phyloP scores from a whole-genome alignment of 2,888 invertebrate genomes.

The Miltochrista miniata region DNA sequence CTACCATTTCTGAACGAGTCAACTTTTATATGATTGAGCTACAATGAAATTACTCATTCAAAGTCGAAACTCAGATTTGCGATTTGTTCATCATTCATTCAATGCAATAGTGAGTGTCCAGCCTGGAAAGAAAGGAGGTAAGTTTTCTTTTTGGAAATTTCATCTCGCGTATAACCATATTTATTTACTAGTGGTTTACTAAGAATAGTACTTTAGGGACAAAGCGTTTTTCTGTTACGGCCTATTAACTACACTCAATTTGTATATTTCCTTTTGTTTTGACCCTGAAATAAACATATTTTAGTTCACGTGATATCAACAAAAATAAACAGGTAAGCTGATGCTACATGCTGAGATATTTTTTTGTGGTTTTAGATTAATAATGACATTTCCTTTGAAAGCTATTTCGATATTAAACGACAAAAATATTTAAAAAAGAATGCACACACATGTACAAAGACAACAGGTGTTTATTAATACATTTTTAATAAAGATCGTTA shows the following conservation, averaged over 20 bases:
- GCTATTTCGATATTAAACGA: background rate
- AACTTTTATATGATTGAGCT: no score
- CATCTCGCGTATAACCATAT: conserved; percentile 7
- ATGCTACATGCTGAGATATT: no score
- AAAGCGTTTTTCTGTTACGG: background rate
- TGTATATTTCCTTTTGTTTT: conserved; percentile 45
- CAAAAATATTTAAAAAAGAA: no score
- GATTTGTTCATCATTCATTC: conserved; percentile 33
- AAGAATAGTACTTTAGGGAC: no score
- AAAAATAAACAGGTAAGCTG: no score
- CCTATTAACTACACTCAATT: background rate
- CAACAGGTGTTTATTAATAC: no score
- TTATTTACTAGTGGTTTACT: background rate
- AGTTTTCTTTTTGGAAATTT: conserved; percentile 41
- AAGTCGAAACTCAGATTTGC: conserved; percentile 24
- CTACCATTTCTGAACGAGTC: conserved; percentile 16
- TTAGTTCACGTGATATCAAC: conserved; percentile 55
- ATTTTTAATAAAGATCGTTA: no score
- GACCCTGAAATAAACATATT: conserved; percentile 51
- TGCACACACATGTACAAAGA: no score
- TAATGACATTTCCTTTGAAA: no score
- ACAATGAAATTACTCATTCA: conserved; percentile 6
- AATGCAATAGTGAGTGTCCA: conserved; percentile 23
- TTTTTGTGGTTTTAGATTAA: no score
- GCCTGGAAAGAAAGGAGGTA: conserved; percentile 43